Evolutionary conservation across 2,113 vertebrate species (phyloP), one percentile per base, ranked within the genome.

Genomic region (Globicephala melas): DNA sequence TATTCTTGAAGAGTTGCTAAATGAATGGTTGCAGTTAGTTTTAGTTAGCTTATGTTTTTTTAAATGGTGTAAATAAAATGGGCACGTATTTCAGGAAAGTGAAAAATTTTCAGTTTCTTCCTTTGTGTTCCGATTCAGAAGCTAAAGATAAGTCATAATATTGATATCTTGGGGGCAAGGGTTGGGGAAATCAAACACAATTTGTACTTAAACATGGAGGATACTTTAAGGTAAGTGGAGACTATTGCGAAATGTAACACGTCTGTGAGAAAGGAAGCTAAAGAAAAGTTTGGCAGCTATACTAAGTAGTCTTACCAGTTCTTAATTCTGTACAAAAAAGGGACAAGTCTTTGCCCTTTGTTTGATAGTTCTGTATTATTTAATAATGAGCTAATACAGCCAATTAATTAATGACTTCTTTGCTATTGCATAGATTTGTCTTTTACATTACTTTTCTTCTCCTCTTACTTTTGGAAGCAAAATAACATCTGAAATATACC

Each of bases 241-340:
- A 80, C 53, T 95, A 38, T 98, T 98, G 96, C 38, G 91, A 98
- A 98, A 97, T 97, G 6, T 95, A 95, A 65, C 94, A 83, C 96
- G 91, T 96, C 68, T 95, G 92, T 94, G 97, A 97, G 92, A 94
- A 97, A 96, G 97, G 95, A 91, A 97, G 89, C 90, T 97, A 87
- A 97, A 97, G 94, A 92, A 96, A 96, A 96, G 93, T 92, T 97
- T 97, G 97, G 96, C 97, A 97, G 91, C 92, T 92, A 13, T 91
- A 33, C 60, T 97, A 90, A 97, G 97, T 95, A 94, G 96, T 98
- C 89, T 96, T 98, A 98, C 95, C 96, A 97, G 97, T 97, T 97
- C 94, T 97, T 97, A 97, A 95, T 95, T 98, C 92, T 96, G 8
- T 95, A 60, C 83, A 79, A 73, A 96, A 91, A 96, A 87, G 60